Base-by-base conservation (phyloP, 2,888 invertebrate species). In the Azorinus chamasolen region DNA sequence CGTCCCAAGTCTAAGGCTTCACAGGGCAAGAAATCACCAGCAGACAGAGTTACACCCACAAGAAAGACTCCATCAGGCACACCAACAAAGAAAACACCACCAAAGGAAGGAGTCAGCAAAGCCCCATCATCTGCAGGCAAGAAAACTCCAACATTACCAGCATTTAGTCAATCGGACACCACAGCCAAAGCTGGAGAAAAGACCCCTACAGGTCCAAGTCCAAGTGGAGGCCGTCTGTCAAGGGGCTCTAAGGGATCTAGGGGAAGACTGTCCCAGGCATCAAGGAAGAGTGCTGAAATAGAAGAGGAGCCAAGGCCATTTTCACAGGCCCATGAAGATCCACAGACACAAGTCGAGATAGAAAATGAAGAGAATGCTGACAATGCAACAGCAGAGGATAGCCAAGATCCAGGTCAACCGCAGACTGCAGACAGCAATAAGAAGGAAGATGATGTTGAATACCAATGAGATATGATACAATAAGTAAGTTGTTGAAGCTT, bases 261-360 rank as follows among this genome's bases (percentile, higher is more conserved):
- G 39, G 71, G 78, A n/a, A 43, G 71, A 20, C 41, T 58, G 20
- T 81, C 80, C 41, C 41, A 58, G 27, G 59, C 61, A 3, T 77
- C 75, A 14, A 75, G 73, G 32, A 75, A 74, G 24, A 72, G 62
- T 27, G 65, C 39, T 1, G 82, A 80, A 16, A 27, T 71, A 16
- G 72, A 72, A 22, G 78, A 79, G 24, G 77, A 75, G 24, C 68
- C 61, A 16, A 51, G 80, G 46, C 79, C 64, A 18, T 71, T 82
- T 24, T 83, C 84, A 16, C 72, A 83, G 46, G 77, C 80, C 25
- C 81, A 82, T 57, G 83, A 83, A 54, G 83, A 85, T 37, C 85
- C 85, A 6, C 46, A 81, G 12, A 86, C 85, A 41, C 85, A 86
- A 43, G 76, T 86, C n/a, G 85, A 83, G 54, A 83, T 85, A 59